A percentile compares a stretch with the other conserved stretches of the same genome.
These are phyloP conservation scores for Silurus aristotelis DNA, from an alignment of 2,797 vertebrate genomes.

Conservation along the genomic window DNA sequence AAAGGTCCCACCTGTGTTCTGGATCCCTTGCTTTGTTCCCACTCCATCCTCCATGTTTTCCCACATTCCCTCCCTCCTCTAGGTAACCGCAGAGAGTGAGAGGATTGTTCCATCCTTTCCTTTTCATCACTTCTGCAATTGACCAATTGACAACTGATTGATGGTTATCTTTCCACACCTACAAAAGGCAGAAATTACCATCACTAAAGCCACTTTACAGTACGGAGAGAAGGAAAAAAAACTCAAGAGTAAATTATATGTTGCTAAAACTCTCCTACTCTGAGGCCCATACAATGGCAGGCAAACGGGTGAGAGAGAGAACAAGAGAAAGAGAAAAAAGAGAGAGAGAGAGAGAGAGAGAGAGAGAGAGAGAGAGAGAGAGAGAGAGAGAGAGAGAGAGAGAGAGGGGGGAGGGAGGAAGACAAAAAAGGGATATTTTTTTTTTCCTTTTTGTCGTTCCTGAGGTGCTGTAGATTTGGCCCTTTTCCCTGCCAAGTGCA, in stretches of 20 bases:
- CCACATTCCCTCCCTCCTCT: conserved; percentile 78
- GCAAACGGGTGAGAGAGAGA: conserved; percentile 66
- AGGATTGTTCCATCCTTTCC: conserved; percentile 86
- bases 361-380: neutral
- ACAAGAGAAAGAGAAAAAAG: neutral
- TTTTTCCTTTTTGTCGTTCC: conserved; percentile 79
- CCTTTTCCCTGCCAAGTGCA: conserved; percentile 83
- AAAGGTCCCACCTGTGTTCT: conserved; percentile 63
- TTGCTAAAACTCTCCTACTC: conserved; percentile 88
- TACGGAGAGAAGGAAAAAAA: conserved; percentile 74
- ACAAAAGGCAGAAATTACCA: conserved; percentile 97
- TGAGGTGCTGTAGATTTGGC: conserved; percentile 86
- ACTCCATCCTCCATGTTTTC: conserved; percentile 88
- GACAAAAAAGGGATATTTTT: conserved; percentile 71
- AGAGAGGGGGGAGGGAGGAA: conserved; percentile 57
- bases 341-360: neutral
- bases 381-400: neutral
- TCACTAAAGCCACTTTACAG: conserved; percentile 98
- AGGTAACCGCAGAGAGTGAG: conserved; percentile 82
- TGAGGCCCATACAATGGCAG: conserved; percentile 85
- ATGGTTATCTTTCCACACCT: conserved; percentile 97
- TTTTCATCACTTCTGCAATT: conserved; percentile 94
- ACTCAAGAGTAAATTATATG: conserved; percentile 99
- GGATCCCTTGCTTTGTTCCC: conserved; percentile 66
- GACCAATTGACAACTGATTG: conserved; percentile 99